Conservation (phyloP, 2,888 invertebrate genomes). For the Drosophila affinis region DNA sequence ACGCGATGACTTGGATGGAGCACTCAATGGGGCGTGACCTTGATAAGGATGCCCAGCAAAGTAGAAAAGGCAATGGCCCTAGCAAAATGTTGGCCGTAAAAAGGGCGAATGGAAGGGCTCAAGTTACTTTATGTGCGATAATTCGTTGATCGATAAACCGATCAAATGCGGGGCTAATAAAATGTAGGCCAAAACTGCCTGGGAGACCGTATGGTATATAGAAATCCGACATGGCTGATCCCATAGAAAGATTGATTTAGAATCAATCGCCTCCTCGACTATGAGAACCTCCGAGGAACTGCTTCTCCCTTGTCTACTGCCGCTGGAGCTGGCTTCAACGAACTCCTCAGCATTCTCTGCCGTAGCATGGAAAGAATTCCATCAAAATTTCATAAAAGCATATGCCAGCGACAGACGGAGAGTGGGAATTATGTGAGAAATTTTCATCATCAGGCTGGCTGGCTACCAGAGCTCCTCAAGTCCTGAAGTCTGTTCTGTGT, state of each 20-base stretch:
- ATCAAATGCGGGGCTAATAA: not conserved
- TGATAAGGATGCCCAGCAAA: conserved; percentile 51
- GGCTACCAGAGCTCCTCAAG: conserved; percentile 11
- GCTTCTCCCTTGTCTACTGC: not conserved
- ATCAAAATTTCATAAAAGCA: conserved; percentile 43
- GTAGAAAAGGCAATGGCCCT: conserved; percentile 22
- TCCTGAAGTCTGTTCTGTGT: conserved; percentile 30
- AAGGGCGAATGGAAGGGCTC: conserved; percentile 21
- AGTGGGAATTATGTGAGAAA: conserved; percentile 57
- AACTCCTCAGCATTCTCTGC: not conserved
- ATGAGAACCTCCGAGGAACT: not conserved
- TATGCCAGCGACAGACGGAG: conserved; percentile 17
- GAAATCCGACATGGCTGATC: no score
- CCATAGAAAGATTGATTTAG: no score
- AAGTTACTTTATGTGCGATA: not conserved
- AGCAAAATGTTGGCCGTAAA: conserved; percentile 28
- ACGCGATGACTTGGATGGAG: conserved; percentile 50
- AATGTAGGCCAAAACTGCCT: not conserved
- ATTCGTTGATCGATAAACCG: not conserved
- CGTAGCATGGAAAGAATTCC: conserved; percentile 23
- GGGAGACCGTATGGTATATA: not conserved
- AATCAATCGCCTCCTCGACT: no score
- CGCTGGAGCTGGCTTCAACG: not conserved
- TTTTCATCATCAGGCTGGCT: conserved; percentile 39
- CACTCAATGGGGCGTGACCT: conserved; percentile 69